Base-by-base conservation (phyloP, 92 coral and sea anemone genomes). In the Heteractis magnifica region DNA sequence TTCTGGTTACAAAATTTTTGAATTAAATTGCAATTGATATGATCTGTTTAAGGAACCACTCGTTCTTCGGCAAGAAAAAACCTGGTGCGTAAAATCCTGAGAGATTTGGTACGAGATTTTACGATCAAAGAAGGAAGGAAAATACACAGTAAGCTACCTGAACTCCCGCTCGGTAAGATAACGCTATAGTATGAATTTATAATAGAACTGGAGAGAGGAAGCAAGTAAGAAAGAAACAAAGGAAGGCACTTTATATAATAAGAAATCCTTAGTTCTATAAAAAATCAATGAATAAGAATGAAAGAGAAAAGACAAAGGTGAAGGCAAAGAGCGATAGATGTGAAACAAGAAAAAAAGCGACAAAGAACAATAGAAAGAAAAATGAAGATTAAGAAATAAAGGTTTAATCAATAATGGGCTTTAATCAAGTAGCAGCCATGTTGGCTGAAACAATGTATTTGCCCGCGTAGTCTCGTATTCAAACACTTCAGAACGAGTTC, bases 81-180 rank as follows among this genome's bases (percentile, higher is more conserved):
- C n/a, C 56, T 84, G 26, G 87, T 84, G 23, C 76, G 77, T 7
- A 79, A 84, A 65, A 84, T 84, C 82, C 82, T 84, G 4, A 72
- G 87, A 44, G 80, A 77, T 65, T 59, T 84, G 11, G 87, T 84
- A 8, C 71, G 72, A 19, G 82, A 84, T 52, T 84, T 84, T 51
- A 77, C 87, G 49, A 34, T 77, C 76, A 77, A 65, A 68, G 77
- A 77, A 78, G 82, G 82, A 15, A 64, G 23, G 60, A 74, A 84
- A 65, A 65, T 80, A 64, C 76, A 71, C 6, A 59, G 13, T 16
- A 78, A 59, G 59, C 53, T 68, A 6, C 74, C 58, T 2, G 62
- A 49, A 11, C 4, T 78, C 26, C 4, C 70, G 13, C 19, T 53
- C 6, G 65, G 81, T 78, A 59, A 21, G 81, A 51, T 62, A 1